phyloP scores from a whole-genome alignment of 2,113 vertebrate genomes.

The Meleagris gallopavo region DNA sequence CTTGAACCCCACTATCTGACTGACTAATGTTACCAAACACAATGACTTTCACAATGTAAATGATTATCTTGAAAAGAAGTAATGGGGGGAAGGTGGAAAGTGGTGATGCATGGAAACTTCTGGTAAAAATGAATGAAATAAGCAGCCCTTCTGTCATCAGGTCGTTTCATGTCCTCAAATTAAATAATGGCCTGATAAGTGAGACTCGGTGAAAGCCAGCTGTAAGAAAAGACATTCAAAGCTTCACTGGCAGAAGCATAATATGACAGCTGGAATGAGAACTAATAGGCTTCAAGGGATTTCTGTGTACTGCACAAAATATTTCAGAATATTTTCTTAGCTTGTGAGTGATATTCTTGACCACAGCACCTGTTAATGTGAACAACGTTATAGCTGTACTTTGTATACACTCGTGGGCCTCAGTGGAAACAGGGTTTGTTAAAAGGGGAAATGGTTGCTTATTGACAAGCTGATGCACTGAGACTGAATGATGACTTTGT shows the following conservation, averaged over 20 bases:
- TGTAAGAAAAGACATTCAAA: neutral
- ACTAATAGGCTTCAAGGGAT: neutral
- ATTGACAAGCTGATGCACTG: neutral
- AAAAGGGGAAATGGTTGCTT: neutral
- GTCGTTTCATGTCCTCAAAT: constrained; percentile 28
- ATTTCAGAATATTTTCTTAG: neutral
- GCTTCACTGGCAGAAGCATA: neutral
- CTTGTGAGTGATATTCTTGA: neutral
- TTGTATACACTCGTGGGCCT: neutral
- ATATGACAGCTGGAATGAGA: neutral
- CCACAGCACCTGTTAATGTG: neutral
- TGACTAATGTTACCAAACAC: constrained; percentile 19
- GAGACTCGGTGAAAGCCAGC: neutral
- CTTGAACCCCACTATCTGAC: neutral
- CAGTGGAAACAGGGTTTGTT: neutral
- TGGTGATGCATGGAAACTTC: neutral
- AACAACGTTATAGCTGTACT: neutral
- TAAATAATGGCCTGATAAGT: neutral
- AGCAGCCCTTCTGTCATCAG: constrained; percentile 40
- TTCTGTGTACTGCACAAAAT: neutral
- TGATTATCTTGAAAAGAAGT: neutral
- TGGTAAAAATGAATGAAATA: constrained; percentile 36
- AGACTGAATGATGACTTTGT: neutral
- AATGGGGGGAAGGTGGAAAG: neutral
- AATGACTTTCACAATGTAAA: neutral